phyloP scores from a whole-genome alignment of 1,140 invertebrate species.

The Drosophila sechellia region DNA sequence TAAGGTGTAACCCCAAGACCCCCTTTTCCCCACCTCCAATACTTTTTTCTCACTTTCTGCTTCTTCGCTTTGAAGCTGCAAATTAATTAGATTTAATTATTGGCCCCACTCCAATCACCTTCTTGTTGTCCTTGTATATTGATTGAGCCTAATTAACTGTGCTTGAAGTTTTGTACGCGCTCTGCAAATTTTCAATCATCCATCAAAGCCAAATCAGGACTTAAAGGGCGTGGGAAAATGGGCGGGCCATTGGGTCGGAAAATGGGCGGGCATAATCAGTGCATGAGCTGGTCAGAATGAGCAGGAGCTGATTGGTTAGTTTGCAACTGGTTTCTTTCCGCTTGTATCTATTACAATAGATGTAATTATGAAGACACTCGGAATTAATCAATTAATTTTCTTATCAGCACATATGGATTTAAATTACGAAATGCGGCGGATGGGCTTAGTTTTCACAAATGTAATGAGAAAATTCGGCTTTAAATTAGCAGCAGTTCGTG shows the following conservation, averaged over 20 bases:
- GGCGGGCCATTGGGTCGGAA: not conserved
- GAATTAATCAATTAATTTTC: conserved; percentile 77
- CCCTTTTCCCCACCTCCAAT: not conserved
- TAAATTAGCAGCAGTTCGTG: not conserved
- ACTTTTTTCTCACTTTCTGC: conserved; percentile 24
- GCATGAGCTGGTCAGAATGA: not conserved
- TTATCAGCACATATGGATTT: conserved; percentile 56
- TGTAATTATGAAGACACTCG: conserved; percentile 62
- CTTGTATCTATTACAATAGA: conserved; percentile 59
- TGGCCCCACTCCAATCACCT: conserved; percentile 39
- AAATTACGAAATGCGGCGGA: not conserved
- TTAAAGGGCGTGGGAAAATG: not conserved
- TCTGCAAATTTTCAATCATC: conserved; percentile 75
- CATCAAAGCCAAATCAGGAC: conserved; percentile 66
- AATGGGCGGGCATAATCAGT: not conserved
- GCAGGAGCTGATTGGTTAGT: conserved; percentile 4
- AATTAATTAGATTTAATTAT: conserved; percentile 83
- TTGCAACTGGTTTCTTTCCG: conserved; percentile 36
- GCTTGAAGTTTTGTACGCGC: conserved; percentile 75
- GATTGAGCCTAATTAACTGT: conserved; percentile 81
- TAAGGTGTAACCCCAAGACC: conserved; percentile 54
- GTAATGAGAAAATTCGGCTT: not conserved
- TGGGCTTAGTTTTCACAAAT: not conserved
- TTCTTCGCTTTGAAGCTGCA: conserved; percentile 71
- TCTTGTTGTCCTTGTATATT: conserved; percentile 53